These are phyloP conservation scores for Heterodera carotae DNA, from an alignment of 1,140 invertebrate species.

Conservation along the genomic window DNA sequence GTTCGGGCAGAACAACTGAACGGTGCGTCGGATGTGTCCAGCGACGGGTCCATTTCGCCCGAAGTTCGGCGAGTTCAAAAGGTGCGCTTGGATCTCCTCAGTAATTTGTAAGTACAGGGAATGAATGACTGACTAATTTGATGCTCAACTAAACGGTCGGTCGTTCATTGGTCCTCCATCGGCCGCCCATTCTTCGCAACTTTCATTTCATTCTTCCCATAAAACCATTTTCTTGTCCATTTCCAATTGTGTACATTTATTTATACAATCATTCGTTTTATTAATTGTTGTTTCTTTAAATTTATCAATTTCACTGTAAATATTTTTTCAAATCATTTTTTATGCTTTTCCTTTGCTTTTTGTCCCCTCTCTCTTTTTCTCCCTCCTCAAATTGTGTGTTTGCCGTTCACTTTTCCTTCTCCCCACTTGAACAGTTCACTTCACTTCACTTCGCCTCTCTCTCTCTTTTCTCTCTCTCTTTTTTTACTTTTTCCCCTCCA, in stretches of 20 bases:
- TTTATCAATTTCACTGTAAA: slow-evolving; percentile 1
- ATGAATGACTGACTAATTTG: background rate
- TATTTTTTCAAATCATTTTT: slow-evolving; percentile 16
- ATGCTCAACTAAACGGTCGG: no score
- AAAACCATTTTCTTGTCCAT: no score
- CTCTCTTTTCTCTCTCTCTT: background rate
- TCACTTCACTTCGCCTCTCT: background rate
- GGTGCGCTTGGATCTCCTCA: background rate
- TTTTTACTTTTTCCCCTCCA: background rate
- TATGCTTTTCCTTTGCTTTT: background rate
- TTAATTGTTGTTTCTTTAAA: background rate
- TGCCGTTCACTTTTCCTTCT: background rate
- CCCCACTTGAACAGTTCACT: background rate
- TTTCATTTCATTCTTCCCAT: background rate
- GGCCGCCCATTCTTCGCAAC: background rate
- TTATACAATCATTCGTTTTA: background rate
- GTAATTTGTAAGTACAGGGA: no score
- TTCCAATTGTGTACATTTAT: background rate
- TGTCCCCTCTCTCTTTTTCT: background rate
- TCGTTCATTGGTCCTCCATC: no score
- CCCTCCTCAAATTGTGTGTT: background rate
- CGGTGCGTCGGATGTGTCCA: background rate
- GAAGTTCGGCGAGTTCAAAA: background rate
- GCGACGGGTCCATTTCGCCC: background rate
- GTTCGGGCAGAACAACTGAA: background rate